Conservation (phyloP, 35 echinoderm and acorn worm species). For the Heliocidaris tuberculata region DNA sequence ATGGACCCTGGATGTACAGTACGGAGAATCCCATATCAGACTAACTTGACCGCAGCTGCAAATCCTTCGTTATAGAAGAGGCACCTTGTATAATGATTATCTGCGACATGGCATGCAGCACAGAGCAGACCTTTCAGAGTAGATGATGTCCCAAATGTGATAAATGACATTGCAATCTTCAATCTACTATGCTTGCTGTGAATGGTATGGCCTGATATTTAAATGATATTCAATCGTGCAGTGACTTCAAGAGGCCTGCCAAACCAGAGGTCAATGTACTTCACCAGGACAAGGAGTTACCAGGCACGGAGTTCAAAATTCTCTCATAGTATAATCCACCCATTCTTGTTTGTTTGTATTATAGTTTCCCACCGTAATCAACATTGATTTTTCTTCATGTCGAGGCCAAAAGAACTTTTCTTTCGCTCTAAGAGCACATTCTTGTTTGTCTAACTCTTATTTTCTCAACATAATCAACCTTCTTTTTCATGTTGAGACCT, state of each 20-base stretch:
- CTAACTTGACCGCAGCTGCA: neutral
- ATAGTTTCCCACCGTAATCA: too few relatives aligned
- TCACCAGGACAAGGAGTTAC: neutral
- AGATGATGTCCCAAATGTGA: neutral
- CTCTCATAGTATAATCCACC: too few relatives aligned
- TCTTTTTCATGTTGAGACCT: too few relatives aligned
- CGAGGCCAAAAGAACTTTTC: too few relatives aligned
- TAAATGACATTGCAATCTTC: conserved; percentile 26
- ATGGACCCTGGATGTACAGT: neutral
- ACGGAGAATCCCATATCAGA: neutral
- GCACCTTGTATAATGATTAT: neutral
- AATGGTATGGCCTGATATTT: neutral
- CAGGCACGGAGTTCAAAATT: neutral
- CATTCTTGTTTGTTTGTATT: too few relatives aligned
- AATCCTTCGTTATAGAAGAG: neutral
- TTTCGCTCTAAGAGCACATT: too few relatives aligned
- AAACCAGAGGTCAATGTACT: conserved; percentile 1
- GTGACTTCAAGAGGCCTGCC: neutral
- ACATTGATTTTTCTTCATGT: too few relatives aligned
- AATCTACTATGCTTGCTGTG: conserved; percentile 20
- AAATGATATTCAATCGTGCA: conserved; percentile 21
- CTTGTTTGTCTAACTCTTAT: too few relatives aligned
- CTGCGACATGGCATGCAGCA: neutral
- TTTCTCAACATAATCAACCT: too few relatives aligned
- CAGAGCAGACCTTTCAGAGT: neutral